These are phyloP conservation scores for Cossypha caffra DNA, from an alignment of 2,797 vertebrate species.

Conservation along the genomic window DNA sequence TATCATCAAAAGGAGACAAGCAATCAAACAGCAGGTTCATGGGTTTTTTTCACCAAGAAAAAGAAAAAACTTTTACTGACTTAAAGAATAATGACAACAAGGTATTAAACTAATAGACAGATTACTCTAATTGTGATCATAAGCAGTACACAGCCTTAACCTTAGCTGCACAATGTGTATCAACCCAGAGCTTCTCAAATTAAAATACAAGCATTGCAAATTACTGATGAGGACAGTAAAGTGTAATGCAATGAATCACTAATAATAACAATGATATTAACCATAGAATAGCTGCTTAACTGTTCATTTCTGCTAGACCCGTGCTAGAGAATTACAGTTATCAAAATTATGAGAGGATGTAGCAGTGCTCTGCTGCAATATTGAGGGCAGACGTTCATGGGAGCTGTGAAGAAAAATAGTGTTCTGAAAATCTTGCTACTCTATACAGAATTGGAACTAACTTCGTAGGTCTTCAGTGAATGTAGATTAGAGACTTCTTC, in stretches of 20 bases:
- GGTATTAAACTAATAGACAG: neutral
- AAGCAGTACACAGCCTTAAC: neutral
- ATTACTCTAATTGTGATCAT: neutral
- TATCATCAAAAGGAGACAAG: neutral
- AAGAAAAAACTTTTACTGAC: neutral
- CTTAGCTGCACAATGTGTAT: neutral
- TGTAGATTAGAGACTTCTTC: neutral
- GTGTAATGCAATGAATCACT: neutral
- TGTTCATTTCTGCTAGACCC: neutral
- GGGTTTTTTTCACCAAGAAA: neutral
- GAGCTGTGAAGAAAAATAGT: neutral
- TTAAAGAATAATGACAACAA: neutral
- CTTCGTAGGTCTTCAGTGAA: neutral
- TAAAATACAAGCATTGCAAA: neutral
- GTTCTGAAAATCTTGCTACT: neutral
- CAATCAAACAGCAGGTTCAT: accelerated
- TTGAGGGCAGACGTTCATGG: neutral
- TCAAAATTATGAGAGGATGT: neutral
- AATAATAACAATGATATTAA: neutral
- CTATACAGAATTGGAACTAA: neutral
- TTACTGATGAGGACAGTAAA: neutral
- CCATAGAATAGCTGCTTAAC: neutral
- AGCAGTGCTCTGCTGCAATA: neutral
- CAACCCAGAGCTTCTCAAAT: neutral
- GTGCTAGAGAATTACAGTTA: neutral